phyloP scores from a whole-genome alignment of 2,888 invertebrate species.

The Entomobrya multifasciata region DNA sequence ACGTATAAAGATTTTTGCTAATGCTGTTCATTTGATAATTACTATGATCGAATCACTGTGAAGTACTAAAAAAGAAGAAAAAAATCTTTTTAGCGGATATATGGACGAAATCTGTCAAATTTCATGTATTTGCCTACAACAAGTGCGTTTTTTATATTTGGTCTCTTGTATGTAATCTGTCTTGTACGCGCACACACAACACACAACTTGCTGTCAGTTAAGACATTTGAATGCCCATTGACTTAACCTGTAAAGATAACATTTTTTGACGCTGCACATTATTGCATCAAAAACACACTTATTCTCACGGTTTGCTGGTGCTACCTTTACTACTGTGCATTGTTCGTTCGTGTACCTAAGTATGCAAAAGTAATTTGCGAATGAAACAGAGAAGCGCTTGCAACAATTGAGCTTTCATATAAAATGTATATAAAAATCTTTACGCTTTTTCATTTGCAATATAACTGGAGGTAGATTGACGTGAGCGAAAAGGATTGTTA shows the following conservation, averaged over 20 bases:
- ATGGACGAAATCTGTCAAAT: too few species aligned
- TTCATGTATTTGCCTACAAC: too few species aligned
- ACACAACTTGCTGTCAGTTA: too few species aligned
- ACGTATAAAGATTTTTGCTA: not conserved
- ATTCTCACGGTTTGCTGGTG: conserved; percentile 17
- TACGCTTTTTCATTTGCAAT: not conserved
- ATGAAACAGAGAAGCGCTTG: not conserved
- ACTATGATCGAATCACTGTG: too few species aligned
- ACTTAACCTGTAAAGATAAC: too few species aligned
- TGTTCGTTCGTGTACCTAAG: not conserved
- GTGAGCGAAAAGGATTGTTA: not conserved
- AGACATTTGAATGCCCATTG: too few species aligned
- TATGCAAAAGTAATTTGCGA: too few species aligned
- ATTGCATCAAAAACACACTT: conserved; percentile 7
- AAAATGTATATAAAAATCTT: conserved; percentile 11
- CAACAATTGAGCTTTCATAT: not conserved
- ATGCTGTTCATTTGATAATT: not conserved
- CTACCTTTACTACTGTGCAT: not conserved
- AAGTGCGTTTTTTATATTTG: too few species aligned
- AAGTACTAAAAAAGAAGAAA: too few species aligned
- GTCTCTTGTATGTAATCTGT: too few species aligned
- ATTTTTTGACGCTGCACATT: not conserved
- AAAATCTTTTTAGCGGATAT: too few species aligned
- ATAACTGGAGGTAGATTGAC: not conserved
- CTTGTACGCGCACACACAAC: too few species aligned